Conservation (phyloP, 1,140 invertebrate genomes). For the Dolichoris vasculosae region DNA sequence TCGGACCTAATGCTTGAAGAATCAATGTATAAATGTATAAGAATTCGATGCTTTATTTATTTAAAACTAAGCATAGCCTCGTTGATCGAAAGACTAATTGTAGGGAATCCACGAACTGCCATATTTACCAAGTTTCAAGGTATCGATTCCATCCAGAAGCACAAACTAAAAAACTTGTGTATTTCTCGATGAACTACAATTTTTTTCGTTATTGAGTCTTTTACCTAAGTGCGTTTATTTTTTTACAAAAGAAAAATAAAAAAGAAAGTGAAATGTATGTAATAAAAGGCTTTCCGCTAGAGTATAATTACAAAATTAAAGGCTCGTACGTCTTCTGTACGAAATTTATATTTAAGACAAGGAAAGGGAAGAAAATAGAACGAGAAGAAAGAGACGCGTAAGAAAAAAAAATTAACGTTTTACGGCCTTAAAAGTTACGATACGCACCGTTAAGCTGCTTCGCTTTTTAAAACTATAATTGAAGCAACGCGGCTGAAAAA, state of each 20-base stretch:
- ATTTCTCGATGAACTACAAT: conserved; percentile 15
- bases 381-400: background rate
- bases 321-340: background rate
- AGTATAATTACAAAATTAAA: conserved; percentile 27
- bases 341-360: conserved; percentile 4
- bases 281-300: background rate
- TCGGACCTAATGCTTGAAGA: background rate
- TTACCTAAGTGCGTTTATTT: conserved; percentile 30
- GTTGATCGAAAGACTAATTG: conserved; percentile 33
- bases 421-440: conserved; percentile 54
- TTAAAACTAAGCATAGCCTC: background rate
- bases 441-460: conserved; percentile 48
- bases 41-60: background rate
- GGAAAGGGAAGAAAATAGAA: background rate
- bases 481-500: conserved; percentile 55
- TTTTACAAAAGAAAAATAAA: conserved; percentile 5
- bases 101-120: conserved; percentile 34
- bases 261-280: background rate
- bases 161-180: background rate
- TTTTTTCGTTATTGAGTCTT: conserved; percentile 2
- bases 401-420: conserved; percentile 32
- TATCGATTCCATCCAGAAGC: conserved; percentile 8
- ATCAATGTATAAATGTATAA: conserved; percentile 25
- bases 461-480: conserved; percentile 40
- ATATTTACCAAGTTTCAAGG: conserved; percentile 28